Evolutionary conservation across 2,888 invertebrate genomes (phyloP).

Genomic region (Pyrrhosoma nymphula): DNA sequence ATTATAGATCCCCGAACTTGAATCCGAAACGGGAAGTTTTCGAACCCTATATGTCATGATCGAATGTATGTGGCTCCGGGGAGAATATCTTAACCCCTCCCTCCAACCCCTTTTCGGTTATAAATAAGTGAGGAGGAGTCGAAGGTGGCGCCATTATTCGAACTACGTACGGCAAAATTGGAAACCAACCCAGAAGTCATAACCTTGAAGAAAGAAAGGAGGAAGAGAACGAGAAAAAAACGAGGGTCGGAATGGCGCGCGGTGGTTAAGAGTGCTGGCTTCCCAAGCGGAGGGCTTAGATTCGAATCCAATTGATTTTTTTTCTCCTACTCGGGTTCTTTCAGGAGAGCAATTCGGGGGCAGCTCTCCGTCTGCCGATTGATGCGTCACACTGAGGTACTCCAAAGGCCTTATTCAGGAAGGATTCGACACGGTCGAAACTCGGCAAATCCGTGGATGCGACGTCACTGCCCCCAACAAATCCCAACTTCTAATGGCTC

Average conservation of each 20-base stretch:
- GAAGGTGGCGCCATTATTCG: background rate
- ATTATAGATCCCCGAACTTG: background rate
- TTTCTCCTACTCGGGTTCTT: no score
- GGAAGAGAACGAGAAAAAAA: background rate
- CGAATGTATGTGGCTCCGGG: background rate
- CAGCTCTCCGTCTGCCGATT: no score
- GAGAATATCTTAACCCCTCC: background rate
- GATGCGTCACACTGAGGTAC: background rate
- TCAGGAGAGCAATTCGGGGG: background rate
- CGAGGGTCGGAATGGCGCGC: background rate
- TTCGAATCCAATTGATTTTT: no score
- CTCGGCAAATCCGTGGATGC: no score
- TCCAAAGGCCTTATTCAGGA: background rate
- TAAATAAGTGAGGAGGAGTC: slow-evolving; percentile 19
- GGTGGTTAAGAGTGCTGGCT: background rate
- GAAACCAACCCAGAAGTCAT: slow-evolving; percentile 29
- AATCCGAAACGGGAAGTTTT: slow-evolving; percentile 3
- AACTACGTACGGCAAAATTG: slow-evolving; percentile 28
- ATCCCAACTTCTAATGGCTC: no score
- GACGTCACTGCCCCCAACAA: no score
- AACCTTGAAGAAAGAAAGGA: background rate
- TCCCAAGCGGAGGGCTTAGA: no score
- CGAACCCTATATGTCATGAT: slow-evolving; percentile 16
- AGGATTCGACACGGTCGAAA: no score
- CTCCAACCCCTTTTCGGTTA: background rate